Evolutionary conservation across 2,113 vertebrate genomes (phyloP), one percentile per base, ranked within the genome.

Genomic region (Eleginops maclovinus): DNA sequence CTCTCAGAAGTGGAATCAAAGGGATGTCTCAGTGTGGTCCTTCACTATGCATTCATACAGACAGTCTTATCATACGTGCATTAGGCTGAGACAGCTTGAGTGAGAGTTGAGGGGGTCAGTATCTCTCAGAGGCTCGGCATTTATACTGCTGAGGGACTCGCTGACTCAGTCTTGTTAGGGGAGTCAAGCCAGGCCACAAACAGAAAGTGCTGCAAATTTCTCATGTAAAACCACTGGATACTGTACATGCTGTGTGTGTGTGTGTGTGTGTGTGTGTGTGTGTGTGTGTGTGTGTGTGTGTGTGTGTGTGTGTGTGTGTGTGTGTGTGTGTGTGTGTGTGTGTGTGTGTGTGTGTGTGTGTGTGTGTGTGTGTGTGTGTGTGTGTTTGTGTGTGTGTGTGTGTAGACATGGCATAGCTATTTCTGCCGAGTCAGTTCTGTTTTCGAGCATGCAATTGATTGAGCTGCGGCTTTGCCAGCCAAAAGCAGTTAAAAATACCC

Each of bases 401-500:
- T 49, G 44, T 43, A 50, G 76, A 78, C 55, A 88, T 75, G 83
- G 75, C 61, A 59, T 36, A 44, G 75, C 43, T 55, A 68, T 84
- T 91, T 88, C 86, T 89, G 92, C 83, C 44, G 83, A 87, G 87
- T 93, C 92, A 92, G 91, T 91, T 82, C 75, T 87, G 82, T 89
- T 90, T 76, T 90, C 50, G 31, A 87, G 79, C 75, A 70, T 85
- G 89, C 85, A 91, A 93, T 91, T 89, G 90, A 93, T 93, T 90
- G 92, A 81, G 82, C 75, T 87, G 84, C 28, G 83, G 87, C 73
- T 88, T 82, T 77, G 21, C 69, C 87, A 90, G 91, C 93, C 93
- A 92, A 89, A 87, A 89, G 86, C 88, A 83, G 88, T 94, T 93
- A 94, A 93, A 93, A 89, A 90, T 83, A 90, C 90, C 86, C 83